Conservation (phyloP, 1,140 invertebrate species). For the Bombyx mandarina region DNA sequence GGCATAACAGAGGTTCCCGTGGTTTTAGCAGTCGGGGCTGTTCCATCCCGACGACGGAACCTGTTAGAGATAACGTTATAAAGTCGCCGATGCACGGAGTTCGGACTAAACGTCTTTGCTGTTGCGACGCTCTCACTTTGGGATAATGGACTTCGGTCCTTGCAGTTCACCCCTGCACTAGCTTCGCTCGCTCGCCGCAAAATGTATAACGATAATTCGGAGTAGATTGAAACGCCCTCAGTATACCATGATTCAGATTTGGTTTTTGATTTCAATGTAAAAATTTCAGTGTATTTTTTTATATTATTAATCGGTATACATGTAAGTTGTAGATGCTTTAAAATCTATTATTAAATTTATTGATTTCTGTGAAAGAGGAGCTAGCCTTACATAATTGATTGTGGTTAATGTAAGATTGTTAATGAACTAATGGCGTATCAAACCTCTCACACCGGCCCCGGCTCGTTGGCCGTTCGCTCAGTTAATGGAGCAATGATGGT, state of each 20-base stretch:
- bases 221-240: no score
- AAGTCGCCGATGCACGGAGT: conserved; percentile 56
- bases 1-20: conserved; percentile 53
- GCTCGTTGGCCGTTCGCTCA: conserved; percentile 11
- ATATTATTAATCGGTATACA: no score
- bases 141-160: conserved; percentile 17
- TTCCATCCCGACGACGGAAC: conserved; percentile 48
- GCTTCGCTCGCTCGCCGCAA: no score
- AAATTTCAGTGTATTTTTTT: no score
- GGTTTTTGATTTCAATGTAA: no score
- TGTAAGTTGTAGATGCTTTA: no score
- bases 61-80: conserved; percentile 69
- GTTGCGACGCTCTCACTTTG: conserved; percentile 49
- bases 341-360: no score
- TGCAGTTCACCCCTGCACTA: background rate
- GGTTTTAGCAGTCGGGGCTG: conserved; percentile 39
- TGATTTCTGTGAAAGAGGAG: no score
- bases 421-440: conserved; percentile 68
- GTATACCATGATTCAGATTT: no score
- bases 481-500: conserved; percentile 65
- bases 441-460: conserved; percentile 29
- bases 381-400: no score
- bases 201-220: no score
- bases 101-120: conserved; percentile 60
- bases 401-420: conserved; percentile 30